These are phyloP conservation scores for Tinamus guttatus DNA, from an alignment of 2,113 vertebrate genomes.

Conservation along the genomic window DNA sequence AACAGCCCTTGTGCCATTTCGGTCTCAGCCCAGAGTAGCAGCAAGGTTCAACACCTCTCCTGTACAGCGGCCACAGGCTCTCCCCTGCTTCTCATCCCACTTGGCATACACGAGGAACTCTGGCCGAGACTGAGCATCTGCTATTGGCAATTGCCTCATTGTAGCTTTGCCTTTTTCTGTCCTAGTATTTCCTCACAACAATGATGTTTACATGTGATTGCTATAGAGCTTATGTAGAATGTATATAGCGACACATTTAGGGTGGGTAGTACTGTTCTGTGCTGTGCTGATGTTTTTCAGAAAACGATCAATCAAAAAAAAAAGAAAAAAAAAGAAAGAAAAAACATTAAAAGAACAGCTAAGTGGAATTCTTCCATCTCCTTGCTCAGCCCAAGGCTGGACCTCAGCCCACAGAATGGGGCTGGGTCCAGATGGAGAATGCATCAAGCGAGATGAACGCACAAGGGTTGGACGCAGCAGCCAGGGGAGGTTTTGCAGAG, in stretches of 20 bases:
- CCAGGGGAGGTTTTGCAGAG: neutral
- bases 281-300: constrained; percentile 80
- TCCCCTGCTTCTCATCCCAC: neutral
- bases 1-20: constrained; percentile 9
- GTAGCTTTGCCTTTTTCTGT: constrained; percentile 85
- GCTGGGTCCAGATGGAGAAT: constrained; percentile 76
- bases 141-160: constrained; percentile 80
- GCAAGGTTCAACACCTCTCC: neutral
- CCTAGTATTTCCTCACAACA: constrained; percentile 82
- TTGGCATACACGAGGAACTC: constrained; percentile 26
- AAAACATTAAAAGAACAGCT: neutral
- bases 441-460: constrained; percentile 77
- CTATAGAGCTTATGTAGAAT: constrained; percentile 81
- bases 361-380: constrained; percentile 86
- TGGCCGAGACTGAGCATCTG: constrained; percentile 74
- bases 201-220: constrained; percentile 86
- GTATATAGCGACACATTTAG: constrained; percentile 76
- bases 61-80: neutral
- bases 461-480: constrained; percentile 63
- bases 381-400: constrained; percentile 71
- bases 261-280: constrained; percentile 80
- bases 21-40: constrained; percentile 21
- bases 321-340: neutral
- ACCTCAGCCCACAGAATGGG: constrained; percentile 52
- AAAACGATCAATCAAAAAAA: constrained; percentile 61